Conservation (phyloP, 2,888 invertebrate species). For the Drosophila atripex region DNA sequence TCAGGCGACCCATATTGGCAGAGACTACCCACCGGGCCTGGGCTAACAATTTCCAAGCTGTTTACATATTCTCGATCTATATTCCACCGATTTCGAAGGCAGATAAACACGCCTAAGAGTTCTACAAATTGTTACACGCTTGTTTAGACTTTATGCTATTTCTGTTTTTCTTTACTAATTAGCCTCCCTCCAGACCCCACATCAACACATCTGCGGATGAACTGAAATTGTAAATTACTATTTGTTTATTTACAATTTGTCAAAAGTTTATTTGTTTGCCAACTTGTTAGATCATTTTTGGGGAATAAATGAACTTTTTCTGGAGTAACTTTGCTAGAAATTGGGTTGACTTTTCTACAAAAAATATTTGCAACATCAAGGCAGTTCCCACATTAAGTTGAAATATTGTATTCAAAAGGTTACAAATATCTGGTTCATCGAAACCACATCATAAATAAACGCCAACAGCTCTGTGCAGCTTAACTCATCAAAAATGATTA, state of each 20-base stretch:
- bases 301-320: constrained; percentile 2
- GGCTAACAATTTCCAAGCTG: constrained; percentile 4
- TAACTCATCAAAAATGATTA: constrained; percentile 48
- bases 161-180: constrained; percentile 46
- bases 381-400: neutral
- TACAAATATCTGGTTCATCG: constrained; percentile 27
- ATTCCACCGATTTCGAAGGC: constrained; percentile 12
- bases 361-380: neutral
- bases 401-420: neutral
- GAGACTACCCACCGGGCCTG: constrained; percentile 20
- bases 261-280: constrained; percentile 40
- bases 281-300: constrained; percentile 15
- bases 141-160: constrained; percentile 44
- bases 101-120: constrained; percentile 52
- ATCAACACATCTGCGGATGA: constrained; percentile 25
- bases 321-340: constrained; percentile 5
- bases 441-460: too few relatives aligned
- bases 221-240: constrained; percentile 48
- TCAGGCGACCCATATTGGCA: constrained; percentile 18
- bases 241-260: constrained; percentile 72
- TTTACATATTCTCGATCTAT: constrained; percentile 10
- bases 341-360: constrained; percentile 4
- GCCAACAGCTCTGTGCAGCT: constrained; percentile 15
- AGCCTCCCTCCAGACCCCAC: constrained; percentile 36
- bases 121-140: constrained; percentile 58